Evolutionary conservation across 1,140 invertebrate species (phyloP), one percentile per base, ranked within the genome.

Genomic region (Tetramorium alpestre): DNA sequence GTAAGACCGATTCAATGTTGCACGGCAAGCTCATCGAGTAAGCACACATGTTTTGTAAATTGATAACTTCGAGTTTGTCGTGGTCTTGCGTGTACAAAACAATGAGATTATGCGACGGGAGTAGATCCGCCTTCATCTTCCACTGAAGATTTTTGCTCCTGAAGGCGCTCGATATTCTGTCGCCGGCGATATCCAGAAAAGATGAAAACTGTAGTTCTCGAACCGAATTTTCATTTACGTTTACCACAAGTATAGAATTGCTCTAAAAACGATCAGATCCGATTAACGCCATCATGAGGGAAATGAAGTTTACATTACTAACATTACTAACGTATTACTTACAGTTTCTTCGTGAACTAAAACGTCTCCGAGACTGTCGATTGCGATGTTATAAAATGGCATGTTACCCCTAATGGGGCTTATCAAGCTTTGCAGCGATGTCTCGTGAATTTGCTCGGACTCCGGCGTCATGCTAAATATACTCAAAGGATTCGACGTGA

Each of bases 401-500:
- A 72, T 91, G 25, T 81, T 88, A 16, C 91, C 88, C 41, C 90
- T 73, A 3, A 70, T 54, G 13, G 91, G 88, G 2, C 58, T 87
- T 10, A 95, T 65, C 10, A 95, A 90, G 10, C 89, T 90, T 8
- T 93, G 90, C 22, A 96, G 70, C 11, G 87, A 60, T 38, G 94
- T 93, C 87, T 95, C 92, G 10, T 90, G 80, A 77, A 95, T 93
- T 65, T 87, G 93, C 85, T 91, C 93, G 73, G 85, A 90, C n/a
- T 91, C 87, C 25, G 93, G 90, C 69, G 93, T 94, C 87, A 96
- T 94, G 8, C 94, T 95, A 87, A 95, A 96, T 41, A 97, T 80
- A 64, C 91, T 92, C n/a, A 96, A 92, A 25, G 96, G 96, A 93
- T 96, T 96, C 16, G 93, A 93, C 8, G 96, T 94, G 10, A 96